Base-by-base conservation (phyloP, 2,113 vertebrate genomes). In the Raja brachyura region DNA sequence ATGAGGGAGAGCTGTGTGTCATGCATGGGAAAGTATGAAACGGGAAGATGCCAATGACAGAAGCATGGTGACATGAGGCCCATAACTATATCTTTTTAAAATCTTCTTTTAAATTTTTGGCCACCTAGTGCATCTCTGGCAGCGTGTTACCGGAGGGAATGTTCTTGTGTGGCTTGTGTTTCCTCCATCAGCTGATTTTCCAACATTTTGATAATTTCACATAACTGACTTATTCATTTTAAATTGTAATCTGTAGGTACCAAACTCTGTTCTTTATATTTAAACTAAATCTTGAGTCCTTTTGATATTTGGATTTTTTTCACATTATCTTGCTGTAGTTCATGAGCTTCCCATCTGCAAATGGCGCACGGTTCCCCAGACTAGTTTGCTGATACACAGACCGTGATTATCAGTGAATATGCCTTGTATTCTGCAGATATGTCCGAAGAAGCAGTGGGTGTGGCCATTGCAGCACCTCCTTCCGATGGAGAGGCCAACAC, bases 401-500 rank as follows among this genome's bases (percentile, higher is more conserved):
- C 14, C 0, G 16, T 79, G 78, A 4, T 10, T 85, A 28, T 54
- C 20, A 61, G 54, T 85, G 54, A 59, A n/a, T 70, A 25, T 13
- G 10, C 63, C 31, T 68, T 25, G 20, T 93, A 93, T 93, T 3
- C 95, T 95, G 0, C 20, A 99, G 98, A 97, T 61, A 94, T 99
- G 94, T 97, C 97, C 0, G 9, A 95, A 0, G 97, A 98, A 86
- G 96, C 97, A 0, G 97, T 99, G 11, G 96, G 96, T 5, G 96
- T 99, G 4, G 96, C 98, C 48, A 96, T 99, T 6, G 98, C 98
- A 33, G 98, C 98, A 0, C 98, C 98, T 7, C 97, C 98, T 0
- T 96, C 97, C 0, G 98, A 99, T 85, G 98, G 98, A 61, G 98
- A 99, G 94, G 98, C 98, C 2, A 99, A 99, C 0, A 93, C 97